Evolutionary conservation across 2,113 vertebrate genomes (phyloP), one percentile per base, ranked within the genome.

Genomic region (Grammomys dolichurus): DNA sequence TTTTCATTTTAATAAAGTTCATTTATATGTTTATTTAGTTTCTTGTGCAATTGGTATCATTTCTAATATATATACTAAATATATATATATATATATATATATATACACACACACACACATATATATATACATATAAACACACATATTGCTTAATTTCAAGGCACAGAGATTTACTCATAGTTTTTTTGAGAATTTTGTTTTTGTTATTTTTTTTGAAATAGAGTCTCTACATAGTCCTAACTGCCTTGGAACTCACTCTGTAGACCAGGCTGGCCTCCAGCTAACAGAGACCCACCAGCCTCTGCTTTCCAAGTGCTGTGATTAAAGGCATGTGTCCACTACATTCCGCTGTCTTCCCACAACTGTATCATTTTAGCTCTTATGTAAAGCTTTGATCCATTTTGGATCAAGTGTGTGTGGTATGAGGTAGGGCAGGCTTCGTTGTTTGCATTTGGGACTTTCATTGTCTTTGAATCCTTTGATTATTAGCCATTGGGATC

Each of bases 1-100:
- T 58, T n/a, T 85, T 85, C 4, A 60, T 84, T 63, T 84, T 84
- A 63, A 63, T 85, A 46, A 85, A 85, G 40, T 85, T 33, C 28
- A 85, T 31, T 65, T 85, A 43, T 40, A 63, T 84, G 28, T 43
- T 56, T 56, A 22, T 81, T 63, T 84, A 63, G 56, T 63, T 60
- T 26, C 26, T 43, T 84, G 81, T 84, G 40, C 81, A 43, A 3
- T 43, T 84, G 56, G 7, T 63, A 63, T 43, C 3, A 43, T 84
- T 84, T 60, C 80, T 82, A 26, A 82, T 9, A 22, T 40, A 40
- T 26, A 78, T 20, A 36, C 65, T n/a, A n/a, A 26, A 82, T 9
- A 22, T 40, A 40, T 26, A 78, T 20, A 36, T 43, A 43, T 19
- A 73, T 7, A 19, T 5, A 82, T 10, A 20, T n/a, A 40, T 26